Conservation (phyloP, 2,888 invertebrate species). For the Drosophila histrio region DNA sequence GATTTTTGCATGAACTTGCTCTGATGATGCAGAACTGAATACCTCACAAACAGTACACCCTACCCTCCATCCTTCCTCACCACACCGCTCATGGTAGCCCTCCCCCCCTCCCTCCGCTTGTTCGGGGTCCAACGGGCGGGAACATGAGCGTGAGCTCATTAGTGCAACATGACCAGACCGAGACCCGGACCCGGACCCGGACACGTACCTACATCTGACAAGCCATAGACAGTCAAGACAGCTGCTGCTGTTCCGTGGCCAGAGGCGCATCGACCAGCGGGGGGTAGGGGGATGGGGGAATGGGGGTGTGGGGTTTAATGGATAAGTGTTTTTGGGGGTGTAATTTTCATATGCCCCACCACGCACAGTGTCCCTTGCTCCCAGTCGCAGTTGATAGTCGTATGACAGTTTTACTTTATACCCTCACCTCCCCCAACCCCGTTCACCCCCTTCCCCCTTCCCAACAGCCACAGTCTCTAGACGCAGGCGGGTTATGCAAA, state of each 20-base stretch:
- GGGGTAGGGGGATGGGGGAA: neutral
- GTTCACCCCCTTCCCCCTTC: neutral
- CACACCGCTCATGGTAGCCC: neutral
- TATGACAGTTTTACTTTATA: conserved; percentile 3
- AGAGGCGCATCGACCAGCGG: neutral
- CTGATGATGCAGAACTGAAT: conserved; percentile 54
- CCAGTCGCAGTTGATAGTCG: neutral
- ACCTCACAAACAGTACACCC: neutral
- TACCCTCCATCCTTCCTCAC: neutral
- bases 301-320: neutral
- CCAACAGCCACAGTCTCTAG: conserved; percentile 1
- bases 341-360: conserved; percentile 6
- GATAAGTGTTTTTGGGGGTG: neutral
- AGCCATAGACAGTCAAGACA: conserved; percentile 25
- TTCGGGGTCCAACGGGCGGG: conserved; percentile 8
- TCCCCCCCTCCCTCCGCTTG: no score
- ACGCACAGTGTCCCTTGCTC: neutral
- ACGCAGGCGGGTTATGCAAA: conserved; percentile 40
- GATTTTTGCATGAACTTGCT: conserved; percentile 62
- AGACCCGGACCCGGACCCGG: conserved; percentile 40
- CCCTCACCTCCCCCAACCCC: neutral
- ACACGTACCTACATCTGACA: conserved; percentile 42
- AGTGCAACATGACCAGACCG: conserved; percentile 60
- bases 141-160: conserved; percentile 53
- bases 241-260: conserved; percentile 17